Percentiles rank a stretch among this genome's conserved stretches.
Conservation (phyloP, 64 coral and sea anemone species). For the Actinia tenebrosa region DNA sequence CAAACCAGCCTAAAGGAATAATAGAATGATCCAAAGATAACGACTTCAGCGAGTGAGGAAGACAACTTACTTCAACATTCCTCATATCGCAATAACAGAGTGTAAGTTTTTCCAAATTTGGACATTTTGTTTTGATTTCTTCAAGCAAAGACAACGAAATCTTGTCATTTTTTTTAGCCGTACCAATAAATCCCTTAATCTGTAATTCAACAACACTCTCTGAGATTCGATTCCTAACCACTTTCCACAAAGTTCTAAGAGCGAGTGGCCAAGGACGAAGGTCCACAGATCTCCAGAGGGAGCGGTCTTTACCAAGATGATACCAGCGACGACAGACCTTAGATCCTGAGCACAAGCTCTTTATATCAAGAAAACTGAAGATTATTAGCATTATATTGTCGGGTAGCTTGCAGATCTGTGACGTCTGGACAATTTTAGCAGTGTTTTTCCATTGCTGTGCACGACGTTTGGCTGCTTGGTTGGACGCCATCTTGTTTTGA, state of each 20-base stretch:
- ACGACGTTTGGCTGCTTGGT: slow-evolving; percentile 50
- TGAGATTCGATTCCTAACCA: slow-evolving; percentile 76
- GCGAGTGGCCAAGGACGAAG: slow-evolving; percentile 67
- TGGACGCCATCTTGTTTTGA: slow-evolving; percentile 76
- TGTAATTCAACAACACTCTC: slow-evolving; percentile 83
- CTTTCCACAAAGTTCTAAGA: slow-evolving; percentile 74
- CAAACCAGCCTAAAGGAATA: slow-evolving; percentile 94
- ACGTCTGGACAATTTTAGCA: slow-evolving; percentile 62
- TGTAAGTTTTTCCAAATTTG: slow-evolving; percentile 63
- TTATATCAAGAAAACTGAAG: slow-evolving; percentile 82
- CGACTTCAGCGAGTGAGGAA: slow-evolving; percentile 70
- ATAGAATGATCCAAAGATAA: slow-evolving; percentile 84
- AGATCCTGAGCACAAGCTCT: slow-evolving; percentile 75
- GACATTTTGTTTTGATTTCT: slow-evolving; percentile 84
- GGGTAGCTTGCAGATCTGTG: slow-evolving; percentile 72
- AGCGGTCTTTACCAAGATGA: slow-evolving; percentile 75
- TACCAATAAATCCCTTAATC: slow-evolving; percentile 86
- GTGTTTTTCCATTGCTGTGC: slow-evolving; percentile 54
- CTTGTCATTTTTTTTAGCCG: slow-evolving; percentile 91
- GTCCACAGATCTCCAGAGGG: slow-evolving; percentile 83
- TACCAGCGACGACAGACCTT: slow-evolving; percentile 93
- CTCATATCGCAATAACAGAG: slow-evolving; percentile 89
- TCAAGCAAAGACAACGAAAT: slow-evolving; percentile 81
- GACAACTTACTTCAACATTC: slow-evolving; percentile 58
- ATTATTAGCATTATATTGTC: slow-evolving; percentile 91